Conservation (phyloP, 2,888 invertebrate genomes). For the Nycteola revayana region DNA sequence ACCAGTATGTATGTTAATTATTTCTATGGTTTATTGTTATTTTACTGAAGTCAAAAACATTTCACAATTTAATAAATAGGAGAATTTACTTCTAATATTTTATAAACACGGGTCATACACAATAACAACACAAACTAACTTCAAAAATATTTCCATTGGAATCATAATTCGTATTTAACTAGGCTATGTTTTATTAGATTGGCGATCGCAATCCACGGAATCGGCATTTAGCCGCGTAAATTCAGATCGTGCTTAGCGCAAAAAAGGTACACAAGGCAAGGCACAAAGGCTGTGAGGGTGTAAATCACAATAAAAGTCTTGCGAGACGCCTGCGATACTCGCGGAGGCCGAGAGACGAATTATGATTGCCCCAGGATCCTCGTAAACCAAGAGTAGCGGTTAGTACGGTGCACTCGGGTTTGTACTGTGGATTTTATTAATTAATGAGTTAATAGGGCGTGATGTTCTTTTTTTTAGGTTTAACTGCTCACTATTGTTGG, state of each 20-base stretch:
- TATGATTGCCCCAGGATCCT: conserved; percentile 58
- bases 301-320: conserved; percentile 80
- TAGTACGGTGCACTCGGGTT: conserved; percentile 40
- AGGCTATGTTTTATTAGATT: conserved; percentile 6
- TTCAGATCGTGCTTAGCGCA: conserved; percentile 37
- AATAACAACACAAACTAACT: too few species aligned
- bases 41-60: too few species aligned
- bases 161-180: neutral
- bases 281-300: conserved; percentile 53
- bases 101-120: too few species aligned
- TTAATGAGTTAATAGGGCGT: conserved; percentile 17
- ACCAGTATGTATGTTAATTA: too few species aligned
- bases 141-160: neutral
- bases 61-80: too few species aligned
- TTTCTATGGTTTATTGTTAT: too few species aligned
- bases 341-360: conserved; percentile 59
- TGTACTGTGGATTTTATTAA: conserved; percentile 37
- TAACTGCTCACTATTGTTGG: too few species aligned
- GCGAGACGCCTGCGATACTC: conserved; percentile 61
- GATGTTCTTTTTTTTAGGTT: too few species aligned
- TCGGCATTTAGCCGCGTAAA: conserved; percentile 39
- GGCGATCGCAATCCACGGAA: conserved; percentile 30
- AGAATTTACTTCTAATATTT: too few species aligned
- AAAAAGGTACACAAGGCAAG: conserved; percentile 36
- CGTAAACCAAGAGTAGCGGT: conserved; percentile 49